Evolutionary conservation across 2,113 vertebrate species (phyloP), one percentile per base, ranked within the genome.

Genomic region (Calcarius ornatus): DNA sequence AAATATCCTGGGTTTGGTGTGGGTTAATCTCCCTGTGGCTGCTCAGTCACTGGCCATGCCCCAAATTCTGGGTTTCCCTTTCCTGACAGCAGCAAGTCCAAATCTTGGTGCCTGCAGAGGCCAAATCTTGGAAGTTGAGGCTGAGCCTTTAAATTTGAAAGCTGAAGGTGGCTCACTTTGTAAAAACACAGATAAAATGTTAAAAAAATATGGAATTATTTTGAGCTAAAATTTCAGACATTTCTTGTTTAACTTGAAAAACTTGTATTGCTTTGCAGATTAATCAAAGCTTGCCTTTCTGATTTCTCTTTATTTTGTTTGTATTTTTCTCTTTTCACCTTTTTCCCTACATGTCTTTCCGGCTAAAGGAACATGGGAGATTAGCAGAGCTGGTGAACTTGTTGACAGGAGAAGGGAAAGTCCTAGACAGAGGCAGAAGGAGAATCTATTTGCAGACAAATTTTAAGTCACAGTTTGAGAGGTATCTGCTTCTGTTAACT

Each of bases 341-440:
- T 56, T 57, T 43, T 2, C 9, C 3, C 17, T 3, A 0, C 1
- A 0, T n/a, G 2, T n/a, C 11, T 64, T 77, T 68, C n/a, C 61
- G 31, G 35, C 24, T 13, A 48, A 23, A n/a, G 4, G 12, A 38
- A 43, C 18, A 0, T 51, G 14, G 27, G 51, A 75, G 14, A 27
- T 3, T 37, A 57, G 12, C 8, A 66, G 30, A 89, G 8, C 16
- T 75, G 18, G 11, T 54, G 38, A 77, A 11, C 2, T 16, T 15
- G 45, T 53, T 19, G 15, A 59, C 4, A 45, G n/a, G 7, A 48
- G 17, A 59, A 65, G 20, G 27, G 27, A n/a, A 70, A 56, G 30
- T 61, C 19, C 38, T 63, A 22, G 8, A 11, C 20, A 68, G 33
- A 88, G 25, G 5, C 3, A 69, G 78, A 59, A 85, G 20, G 48